Base-by-base conservation (phyloP, 1,140 invertebrate species). In the Bombus haemorrhoidalis region DNA sequence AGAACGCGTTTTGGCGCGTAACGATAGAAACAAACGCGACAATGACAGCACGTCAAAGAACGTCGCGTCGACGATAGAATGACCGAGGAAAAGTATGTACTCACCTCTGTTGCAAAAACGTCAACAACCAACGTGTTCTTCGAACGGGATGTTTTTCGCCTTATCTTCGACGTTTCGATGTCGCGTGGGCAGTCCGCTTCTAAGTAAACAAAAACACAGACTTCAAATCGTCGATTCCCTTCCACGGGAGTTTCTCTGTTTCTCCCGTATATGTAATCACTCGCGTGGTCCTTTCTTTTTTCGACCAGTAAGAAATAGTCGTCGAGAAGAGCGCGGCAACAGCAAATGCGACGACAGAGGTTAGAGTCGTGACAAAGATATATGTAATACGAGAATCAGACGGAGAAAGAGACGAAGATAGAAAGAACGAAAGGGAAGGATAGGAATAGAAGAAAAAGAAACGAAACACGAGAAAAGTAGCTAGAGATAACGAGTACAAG, bases 121-220 rank as follows among this genome's bases (percentile, higher is more conserved):
- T 73, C 83, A 72, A 62, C 68, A 62, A 39, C 43, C 68, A 43
- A n/a, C 25, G 59, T 81, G 57, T 68, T 75, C 79, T 39, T 80
- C 47, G 76, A 71, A 64, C 76, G 76, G 81, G 47, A 68, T 71
- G 53, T 13, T 80, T 73, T 73, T 80, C 57, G 62, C 77, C 53
- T 80, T 37, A n/a, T 74, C 41, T n/a, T 75, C 37, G 79, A 66
- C n/a, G 28, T 43, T 66, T 72, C 74, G 39, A 8, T 77, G 80
- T 87, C 78, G 77, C 76, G 80, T 81, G 69, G 73, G 57, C 84
- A 83, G 84, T 83, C 76, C 75, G 76, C 76, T 47, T 80, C 84
- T 73, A 86, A 74, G 88, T 89, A 89, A 89, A 89, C 85, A 89
- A 89, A 89, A 89, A 86, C 85, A 89, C 84, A 89, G 78, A 86